Evolutionary conservation across 2,888 invertebrate species (phyloP).

Genomic region (Alitta virens): DNA sequence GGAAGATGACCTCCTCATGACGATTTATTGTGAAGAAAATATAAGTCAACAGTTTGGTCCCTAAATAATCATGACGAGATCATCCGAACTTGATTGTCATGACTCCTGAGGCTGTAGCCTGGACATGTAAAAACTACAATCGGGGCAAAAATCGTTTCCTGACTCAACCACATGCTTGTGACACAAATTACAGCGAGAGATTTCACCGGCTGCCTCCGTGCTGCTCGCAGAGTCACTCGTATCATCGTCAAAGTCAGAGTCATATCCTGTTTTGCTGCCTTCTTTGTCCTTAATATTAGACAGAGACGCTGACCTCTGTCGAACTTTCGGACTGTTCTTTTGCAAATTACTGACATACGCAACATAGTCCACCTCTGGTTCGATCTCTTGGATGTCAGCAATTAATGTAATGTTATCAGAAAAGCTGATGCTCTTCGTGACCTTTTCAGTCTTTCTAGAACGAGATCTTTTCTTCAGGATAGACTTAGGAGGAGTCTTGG

Average conservation of each 20-base stretch:
- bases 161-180: slow-evolving; percentile 13
- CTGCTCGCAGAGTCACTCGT: slow-evolving; percentile 13
- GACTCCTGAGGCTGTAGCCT: slow-evolving; percentile 10
- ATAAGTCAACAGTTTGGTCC: too few species aligned
- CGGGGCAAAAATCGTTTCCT: slow-evolving; percentile 4
- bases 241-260: slow-evolving; percentile 21
- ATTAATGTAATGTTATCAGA: slow-evolving; percentile 13
- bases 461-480: too few species aligned
- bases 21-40: too few species aligned
- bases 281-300: neutral
- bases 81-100: neutral
- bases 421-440: slow-evolving; percentile 13
- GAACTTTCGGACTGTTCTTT: neutral
- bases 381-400: neutral
- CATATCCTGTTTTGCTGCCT: slow-evolving; percentile 12
- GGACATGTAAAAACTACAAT: slow-evolving; percentile 20
- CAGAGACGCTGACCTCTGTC: too few species aligned
- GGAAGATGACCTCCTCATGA: too few species aligned
- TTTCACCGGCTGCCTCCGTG: neutral
- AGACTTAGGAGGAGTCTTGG: too few species aligned
- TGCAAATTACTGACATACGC: neutral
- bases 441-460: neutral
- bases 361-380: slow-evolving; percentile 11
- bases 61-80: too few species aligned
- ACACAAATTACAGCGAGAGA: slow-evolving; percentile 14